These are phyloP conservation scores for Watsonalla binaria DNA, from an alignment of 2,888 invertebrate genomes.

Conservation along the genomic window DNA sequence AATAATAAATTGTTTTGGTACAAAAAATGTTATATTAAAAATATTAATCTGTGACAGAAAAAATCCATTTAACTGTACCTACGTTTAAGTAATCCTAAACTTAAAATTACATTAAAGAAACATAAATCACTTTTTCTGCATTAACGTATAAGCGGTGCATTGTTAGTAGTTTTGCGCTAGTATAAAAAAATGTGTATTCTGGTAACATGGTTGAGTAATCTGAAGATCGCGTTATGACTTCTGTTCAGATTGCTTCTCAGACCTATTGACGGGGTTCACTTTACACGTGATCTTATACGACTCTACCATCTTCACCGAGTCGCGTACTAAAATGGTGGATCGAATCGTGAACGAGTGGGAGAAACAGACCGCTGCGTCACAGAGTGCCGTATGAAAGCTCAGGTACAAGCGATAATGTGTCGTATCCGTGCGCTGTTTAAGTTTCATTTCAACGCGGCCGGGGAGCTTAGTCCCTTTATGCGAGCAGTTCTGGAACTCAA, in stretches of 20 bases:
- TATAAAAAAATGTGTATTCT: constrained; percentile 5
- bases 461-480: constrained; percentile 59
- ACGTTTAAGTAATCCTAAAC: neutral
- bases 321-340: constrained; percentile 64
- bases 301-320: constrained; percentile 68
- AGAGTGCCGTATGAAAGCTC: constrained; percentile 64
- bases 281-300: constrained; percentile 72
- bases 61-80: no score
- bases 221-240: constrained; percentile 3
- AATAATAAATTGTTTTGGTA: no score
- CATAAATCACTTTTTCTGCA: neutral
- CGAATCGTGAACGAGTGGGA: constrained; percentile 63
- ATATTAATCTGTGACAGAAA: no score
- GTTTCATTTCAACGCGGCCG: constrained; percentile 67
- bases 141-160: neutral
- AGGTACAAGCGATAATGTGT: constrained; percentile 68
- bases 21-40: no score
- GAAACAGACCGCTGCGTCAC: constrained; percentile 58
- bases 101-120: neutral
- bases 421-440: constrained; percentile 59
- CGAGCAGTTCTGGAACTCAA: constrained; percentile 56
- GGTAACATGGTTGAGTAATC: neutral
- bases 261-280: constrained; percentile 62
- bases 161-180: constrained; percentile 1
- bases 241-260: constrained; percentile 8